Conservation (phyloP, 1,140 invertebrate genomes). For the Capitella teleta region DNA sequence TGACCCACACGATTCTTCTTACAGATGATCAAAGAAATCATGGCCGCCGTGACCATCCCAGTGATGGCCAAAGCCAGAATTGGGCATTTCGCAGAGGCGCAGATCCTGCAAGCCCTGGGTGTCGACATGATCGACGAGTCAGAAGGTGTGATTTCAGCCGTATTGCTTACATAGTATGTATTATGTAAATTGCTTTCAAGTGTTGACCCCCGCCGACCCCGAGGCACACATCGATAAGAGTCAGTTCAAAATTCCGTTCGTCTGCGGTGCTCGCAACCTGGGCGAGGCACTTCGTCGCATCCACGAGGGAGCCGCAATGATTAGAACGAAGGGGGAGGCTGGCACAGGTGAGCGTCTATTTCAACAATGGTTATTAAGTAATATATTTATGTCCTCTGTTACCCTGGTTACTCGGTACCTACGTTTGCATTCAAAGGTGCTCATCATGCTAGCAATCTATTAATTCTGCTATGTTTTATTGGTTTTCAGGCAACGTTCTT, state of each 20-base stretch:
- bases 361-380: too few species aligned
- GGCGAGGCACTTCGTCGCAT: slow-evolving; percentile 30
- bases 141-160: slow-evolving; percentile 18
- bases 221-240: slow-evolving; percentile 33
- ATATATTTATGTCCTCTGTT: too few species aligned
- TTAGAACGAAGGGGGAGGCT: slow-evolving; percentile 33
- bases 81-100: slow-evolving; percentile 34
- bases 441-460: too few species aligned
- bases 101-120: slow-evolving; percentile 30
- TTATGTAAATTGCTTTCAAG: slow-evolving; percentile 15
- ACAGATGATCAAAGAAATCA: slow-evolving; percentile 32
- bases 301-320: slow-evolving; percentile 33
- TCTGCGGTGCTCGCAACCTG: slow-evolving; percentile 28
- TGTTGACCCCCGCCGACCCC: slow-evolving; percentile 30
- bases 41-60: slow-evolving; percentile 30
- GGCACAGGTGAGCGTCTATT: slow-evolving; percentile 32
- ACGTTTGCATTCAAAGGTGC: too few species aligned
- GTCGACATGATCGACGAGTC: slow-evolving; percentile 38
- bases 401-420: too few species aligned
- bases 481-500: slow-evolving; percentile 27
- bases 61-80: slow-evolving; percentile 35
- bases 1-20: neutral
- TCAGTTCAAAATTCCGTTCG: slow-evolving; percentile 28
- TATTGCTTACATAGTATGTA: neutral
- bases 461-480: too few species aligned